Base-by-base conservation (phyloP, 2,888 invertebrate species). In the Anorthoa munda region DNA sequence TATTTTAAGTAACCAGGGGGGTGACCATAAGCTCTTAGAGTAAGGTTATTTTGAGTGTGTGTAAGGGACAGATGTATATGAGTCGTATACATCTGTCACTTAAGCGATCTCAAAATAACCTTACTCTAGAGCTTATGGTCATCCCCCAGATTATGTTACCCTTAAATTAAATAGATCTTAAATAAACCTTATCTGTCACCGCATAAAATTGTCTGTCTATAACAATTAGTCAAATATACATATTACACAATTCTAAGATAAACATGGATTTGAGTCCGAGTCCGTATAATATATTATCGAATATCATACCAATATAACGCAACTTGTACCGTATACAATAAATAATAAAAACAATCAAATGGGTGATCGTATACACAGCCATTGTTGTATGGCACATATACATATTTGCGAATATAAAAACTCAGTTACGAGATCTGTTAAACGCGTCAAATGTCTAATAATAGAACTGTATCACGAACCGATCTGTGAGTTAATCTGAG, bases 401-500 rank as follows among this genome's bases (percentile, higher is more conserved):
- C 13, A 48, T 75, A 46, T 39, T 55, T 64, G 21, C 46, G 5
- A 56, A 73, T 68, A 59, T 67, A 81, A 74, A 66, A 70, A 58
- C 13, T 70, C 59, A 45, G 58, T 66, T 78, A 67, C 50, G 65
- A 82, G 46, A 67, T 69, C 65, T 70, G 74, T 53, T 60, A 82
- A 66, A 74, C 58, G 55, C 74, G 74, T 74, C 67, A 67, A 61
- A 72, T 65, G 18, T 70, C 64, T 84, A 77, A 45, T 71, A 73
- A 81, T 77, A 81, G 74, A 84, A 84, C 60, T 70, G 67, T 80
- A 68, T 70, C 64, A 45, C 59, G 66, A 75, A 84, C 59, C 71
- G 48, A 75, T 71, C 67, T 55, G 60, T 66, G 74, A 58, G 60
- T 70, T 71, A 80, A 76, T 65, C 72, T 75, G 59, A 68, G 73